Evolutionary conservation across 2,797 vertebrate species (phyloP).

Genomic region (Gephyroberyx darwinii): DNA sequence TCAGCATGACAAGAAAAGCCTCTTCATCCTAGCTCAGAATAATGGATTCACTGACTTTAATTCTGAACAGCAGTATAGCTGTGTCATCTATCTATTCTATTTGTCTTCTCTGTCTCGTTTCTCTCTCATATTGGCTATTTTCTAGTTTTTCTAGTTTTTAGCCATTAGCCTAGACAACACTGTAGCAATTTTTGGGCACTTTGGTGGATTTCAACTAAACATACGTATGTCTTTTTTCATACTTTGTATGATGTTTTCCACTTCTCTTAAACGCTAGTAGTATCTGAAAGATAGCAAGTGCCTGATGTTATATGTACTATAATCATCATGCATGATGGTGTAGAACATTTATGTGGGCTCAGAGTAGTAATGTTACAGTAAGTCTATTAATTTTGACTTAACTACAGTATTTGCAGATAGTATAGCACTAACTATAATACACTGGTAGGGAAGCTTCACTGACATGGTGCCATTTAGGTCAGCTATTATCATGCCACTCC

Average conservation of each 20-base stretch:
- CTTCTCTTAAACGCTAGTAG: no score
- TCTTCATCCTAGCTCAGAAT: not conserved
- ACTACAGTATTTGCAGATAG: conserved; percentile 38
- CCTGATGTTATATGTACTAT: not conserved
- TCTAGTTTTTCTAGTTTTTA: no score
- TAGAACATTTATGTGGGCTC: not conserved
- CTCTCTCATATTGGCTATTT: no score
- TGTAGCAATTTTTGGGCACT: no score
- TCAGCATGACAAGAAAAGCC: not conserved
- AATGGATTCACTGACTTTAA: not conserved
- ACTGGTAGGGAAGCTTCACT: conserved; percentile 11
- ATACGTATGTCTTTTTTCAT: no score
- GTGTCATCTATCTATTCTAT: not conserved
- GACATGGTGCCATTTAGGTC: conserved; percentile 50
- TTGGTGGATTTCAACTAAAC: no score
- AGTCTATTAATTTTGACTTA: not conserved
- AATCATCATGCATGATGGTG: conserved; percentile 12
- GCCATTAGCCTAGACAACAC: no score
- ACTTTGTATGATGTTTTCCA: no score
- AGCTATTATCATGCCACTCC: conserved; percentile 61
- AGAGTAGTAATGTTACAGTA: conserved; percentile 2
- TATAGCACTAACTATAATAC: conserved; percentile 39
- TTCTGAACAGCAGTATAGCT: not conserved
- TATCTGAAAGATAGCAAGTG: no score
- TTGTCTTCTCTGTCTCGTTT: not conserved